These are phyloP conservation scores for Dione juno DNA, from an alignment of 2,888 invertebrate genomes.

Conservation along the genomic window DNA sequence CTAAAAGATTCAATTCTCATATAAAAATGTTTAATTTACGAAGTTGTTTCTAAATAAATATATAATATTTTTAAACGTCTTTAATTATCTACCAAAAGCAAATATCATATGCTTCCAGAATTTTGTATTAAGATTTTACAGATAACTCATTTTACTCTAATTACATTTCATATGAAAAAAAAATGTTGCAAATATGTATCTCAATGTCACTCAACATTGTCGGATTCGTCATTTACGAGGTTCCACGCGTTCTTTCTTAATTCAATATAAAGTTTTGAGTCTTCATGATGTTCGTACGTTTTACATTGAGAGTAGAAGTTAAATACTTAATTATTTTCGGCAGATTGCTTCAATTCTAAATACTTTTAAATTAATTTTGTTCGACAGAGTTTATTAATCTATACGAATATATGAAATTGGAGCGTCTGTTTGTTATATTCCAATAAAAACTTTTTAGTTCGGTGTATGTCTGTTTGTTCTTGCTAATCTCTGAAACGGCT, in stretches of 20 bases:
- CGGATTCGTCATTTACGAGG: not conserved
- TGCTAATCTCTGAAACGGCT: too few species aligned
- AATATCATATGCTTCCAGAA: not conserved
- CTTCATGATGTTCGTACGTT: not conserved
- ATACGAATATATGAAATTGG: too few species aligned
- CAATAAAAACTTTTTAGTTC: too few species aligned
- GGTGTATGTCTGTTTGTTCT: too few species aligned
- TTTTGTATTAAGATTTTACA: not conserved
- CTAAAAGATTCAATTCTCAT: too few species aligned
- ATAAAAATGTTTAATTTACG: too few species aligned
- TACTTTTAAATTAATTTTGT: not conserved
- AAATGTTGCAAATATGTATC: not conserved
- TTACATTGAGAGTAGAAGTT: not conserved
- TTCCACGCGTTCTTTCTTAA: slow-evolving; percentile 4
- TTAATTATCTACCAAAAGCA: too few species aligned
- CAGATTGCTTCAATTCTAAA: not conserved
- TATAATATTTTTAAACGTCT: too few species aligned
- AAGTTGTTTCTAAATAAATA: too few species aligned
- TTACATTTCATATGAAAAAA: not conserved
- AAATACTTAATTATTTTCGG: not conserved
- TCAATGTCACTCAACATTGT: not conserved
- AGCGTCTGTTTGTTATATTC: too few species aligned
- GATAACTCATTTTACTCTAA: not conserved
- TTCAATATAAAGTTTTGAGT: slow-evolving; percentile 4
- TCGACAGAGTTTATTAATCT: too few species aligned